Evolutionary conservation across 2,797 vertebrate species (phyloP).

Genomic region (Cetoscarus ocellatus): DNA sequence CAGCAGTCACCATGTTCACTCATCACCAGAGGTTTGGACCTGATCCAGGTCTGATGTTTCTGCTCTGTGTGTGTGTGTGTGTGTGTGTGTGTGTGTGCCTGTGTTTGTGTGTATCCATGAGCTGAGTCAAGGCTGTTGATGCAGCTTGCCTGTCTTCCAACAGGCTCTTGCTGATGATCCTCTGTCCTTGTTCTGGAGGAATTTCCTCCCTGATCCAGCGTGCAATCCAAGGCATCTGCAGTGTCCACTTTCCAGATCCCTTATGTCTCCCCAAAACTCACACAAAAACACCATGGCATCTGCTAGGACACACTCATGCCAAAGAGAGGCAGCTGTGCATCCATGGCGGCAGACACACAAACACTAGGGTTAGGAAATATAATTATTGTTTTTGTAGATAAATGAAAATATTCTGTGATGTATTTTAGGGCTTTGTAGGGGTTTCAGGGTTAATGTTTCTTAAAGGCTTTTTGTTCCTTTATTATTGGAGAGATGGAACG

Average conservation of each 20-base stretch:
- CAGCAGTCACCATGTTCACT: slow-evolving; percentile 48
- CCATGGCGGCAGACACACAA: slow-evolving; percentile 26
- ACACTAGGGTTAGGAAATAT: background rate
- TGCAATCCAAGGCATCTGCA: slow-evolving; percentile 79
- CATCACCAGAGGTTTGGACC: slow-evolving; percentile 53
- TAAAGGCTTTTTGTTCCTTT: too few relatives aligned
- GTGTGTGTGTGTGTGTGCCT: slow-evolving; percentile 13
- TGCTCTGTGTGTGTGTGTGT: slow-evolving; percentile 17
- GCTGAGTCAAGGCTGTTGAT: slow-evolving; percentile 22
- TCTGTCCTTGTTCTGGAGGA: slow-evolving; percentile 65
- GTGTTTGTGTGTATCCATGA: background rate
- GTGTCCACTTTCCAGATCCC: slow-evolving; percentile 65
- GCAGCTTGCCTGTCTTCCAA: slow-evolving; percentile 23
- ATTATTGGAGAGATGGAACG: too few relatives aligned
- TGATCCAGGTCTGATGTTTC: slow-evolving; percentile 39
- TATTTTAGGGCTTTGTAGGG: too few relatives aligned
- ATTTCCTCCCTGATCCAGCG: slow-evolving; percentile 77
- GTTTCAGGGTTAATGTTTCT: too few relatives aligned
- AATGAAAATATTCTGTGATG: too few relatives aligned
- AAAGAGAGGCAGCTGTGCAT: slow-evolving; percentile 66
- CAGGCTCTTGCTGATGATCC: slow-evolving; percentile 35
- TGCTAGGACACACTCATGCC: slow-evolving; percentile 45
- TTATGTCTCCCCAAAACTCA: slow-evolving; percentile 41
- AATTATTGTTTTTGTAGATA: too few relatives aligned
- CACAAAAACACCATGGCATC: slow-evolving; percentile 59